Percentiles rank a stretch among this genome's conserved stretches.
Conservation (phyloP, 2,797 vertebrate species). For the Lagodon rhomboides region DNA sequence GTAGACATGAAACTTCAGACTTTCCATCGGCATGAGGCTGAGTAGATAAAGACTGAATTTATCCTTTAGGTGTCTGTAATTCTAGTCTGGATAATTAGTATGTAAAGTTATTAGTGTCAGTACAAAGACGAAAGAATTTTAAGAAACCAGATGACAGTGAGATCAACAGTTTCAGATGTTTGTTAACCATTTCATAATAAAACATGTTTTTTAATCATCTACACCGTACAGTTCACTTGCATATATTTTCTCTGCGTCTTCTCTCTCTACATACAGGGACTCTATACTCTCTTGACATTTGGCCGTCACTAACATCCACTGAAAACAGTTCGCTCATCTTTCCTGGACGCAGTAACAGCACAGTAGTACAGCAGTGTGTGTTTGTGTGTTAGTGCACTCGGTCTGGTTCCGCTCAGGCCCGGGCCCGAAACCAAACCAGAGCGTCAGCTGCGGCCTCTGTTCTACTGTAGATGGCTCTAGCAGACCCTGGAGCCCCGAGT, state of each 20-base stretch:
- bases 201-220: not conserved
- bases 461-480: slow-evolving; percentile 68
- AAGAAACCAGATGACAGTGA: not conserved
- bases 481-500: slow-evolving; percentile 71
- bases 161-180: not conserved
- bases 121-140: not conserved
- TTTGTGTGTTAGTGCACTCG: not conserved
- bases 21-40: too few relatives aligned
- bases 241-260: not conserved
- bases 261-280: not conserved
- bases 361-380: slow-evolving; percentile 14
- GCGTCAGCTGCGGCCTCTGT: slow-evolving; percentile 65
- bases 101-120: not conserved
- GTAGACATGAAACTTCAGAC: too few relatives aligned
- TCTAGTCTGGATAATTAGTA: not conserved
- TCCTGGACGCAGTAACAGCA: slow-evolving; percentile 36
- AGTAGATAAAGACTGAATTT: too few relatives aligned
- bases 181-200: not conserved
- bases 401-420: slow-evolving; percentile 50
- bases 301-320: slow-evolving; percentile 15
- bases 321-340: slow-evolving; percentile 39
- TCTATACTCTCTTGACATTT: slow-evolving; percentile 17
- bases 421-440: slow-evolving; percentile 55
- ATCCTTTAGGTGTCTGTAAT: not conserved
- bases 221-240: not conserved